These are phyloP conservation scores for Siniperca chuatsi DNA, from an alignment of 2,113 vertebrate species.

Conservation along the genomic window DNA sequence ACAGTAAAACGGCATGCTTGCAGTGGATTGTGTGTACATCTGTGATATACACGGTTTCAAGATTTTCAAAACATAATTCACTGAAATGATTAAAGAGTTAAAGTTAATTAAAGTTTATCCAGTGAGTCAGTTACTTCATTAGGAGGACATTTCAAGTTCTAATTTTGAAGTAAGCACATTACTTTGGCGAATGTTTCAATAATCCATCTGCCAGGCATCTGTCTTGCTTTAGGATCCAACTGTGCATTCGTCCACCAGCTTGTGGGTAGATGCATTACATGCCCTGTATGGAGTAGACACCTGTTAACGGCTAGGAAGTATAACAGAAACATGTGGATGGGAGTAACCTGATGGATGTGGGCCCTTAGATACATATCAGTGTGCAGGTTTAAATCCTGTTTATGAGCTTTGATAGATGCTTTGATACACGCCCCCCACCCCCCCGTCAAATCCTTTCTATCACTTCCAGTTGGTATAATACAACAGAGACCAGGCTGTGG, in stretches of 20 bases:
- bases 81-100: conserved; percentile 46
- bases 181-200: conserved; percentile 41
- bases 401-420: conserved; percentile 57
- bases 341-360: conserved; percentile 32
- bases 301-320: conserved; percentile 45
- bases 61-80: conserved; percentile 35
- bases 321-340: conserved; percentile 37
- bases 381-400: conserved; percentile 53
- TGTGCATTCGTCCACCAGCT: conserved; percentile 36
- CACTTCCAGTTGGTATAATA: conserved; percentile 28
- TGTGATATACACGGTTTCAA: conserved; percentile 20
- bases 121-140: conserved; percentile 27
- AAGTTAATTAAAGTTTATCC: conserved; percentile 33
- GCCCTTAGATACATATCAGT: conserved; percentile 14
- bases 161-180: conserved; percentile 48
- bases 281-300: conserved; percentile 17
- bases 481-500: conserved; percentile 17
- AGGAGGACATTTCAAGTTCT: conserved; percentile 32
- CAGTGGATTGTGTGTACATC: conserved; percentile 31
- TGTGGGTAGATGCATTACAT: conserved; percentile 30
- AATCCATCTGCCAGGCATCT: conserved; percentile 64
- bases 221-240: conserved; percentile 49
- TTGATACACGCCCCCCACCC: too few relatives aligned
- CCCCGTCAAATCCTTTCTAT: conserved; percentile 42
- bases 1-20: conserved; percentile 19